These are phyloP conservation scores for Atherinosoma microstoma DNA, from an alignment of 2,797 vertebrate genomes.

Conservation along the genomic window DNA sequence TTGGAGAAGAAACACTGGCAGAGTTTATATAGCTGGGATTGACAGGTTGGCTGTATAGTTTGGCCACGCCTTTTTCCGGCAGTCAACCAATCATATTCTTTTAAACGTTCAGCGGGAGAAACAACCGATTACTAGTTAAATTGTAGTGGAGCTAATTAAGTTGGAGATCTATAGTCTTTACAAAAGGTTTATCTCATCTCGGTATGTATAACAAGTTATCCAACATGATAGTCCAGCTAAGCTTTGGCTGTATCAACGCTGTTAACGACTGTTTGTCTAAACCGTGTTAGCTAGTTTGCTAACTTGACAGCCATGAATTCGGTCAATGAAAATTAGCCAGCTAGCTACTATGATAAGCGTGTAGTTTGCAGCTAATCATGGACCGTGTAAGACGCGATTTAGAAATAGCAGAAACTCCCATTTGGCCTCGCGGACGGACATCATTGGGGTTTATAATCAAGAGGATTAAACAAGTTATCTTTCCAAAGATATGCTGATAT, in stretches of 20 bases:
- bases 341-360: not conserved
- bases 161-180: not conserved
- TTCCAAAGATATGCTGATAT: not conserved
- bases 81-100: slow-evolving; percentile 61
- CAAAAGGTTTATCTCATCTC: not conserved
- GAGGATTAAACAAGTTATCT: not conserved
- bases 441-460: not conserved
- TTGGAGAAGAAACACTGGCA: not conserved
- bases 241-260: not conserved
- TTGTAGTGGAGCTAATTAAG: not conserved
- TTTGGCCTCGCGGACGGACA: not conserved
- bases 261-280: not conserved
- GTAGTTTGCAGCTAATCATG: no score
- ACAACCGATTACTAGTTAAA: not conserved
- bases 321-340: not conserved
- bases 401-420: not conserved
- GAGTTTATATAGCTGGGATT: not conserved
- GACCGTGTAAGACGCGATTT: not conserved
- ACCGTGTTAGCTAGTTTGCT: slow-evolving; percentile 20
- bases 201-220: slow-evolving; percentile 43
- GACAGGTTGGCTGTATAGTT: fast-evolving
- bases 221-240: not conserved
- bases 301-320: not conserved
- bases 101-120: slow-evolving; percentile 71
- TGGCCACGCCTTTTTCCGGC: slow-evolving; percentile 12